A percentile compares a stretch with the other conserved stretches of the same genome.
Evolutionary conservation across 2,888 invertebrate genomes (phyloP).

Genomic region (Mechanitis mazaeus): DNA sequence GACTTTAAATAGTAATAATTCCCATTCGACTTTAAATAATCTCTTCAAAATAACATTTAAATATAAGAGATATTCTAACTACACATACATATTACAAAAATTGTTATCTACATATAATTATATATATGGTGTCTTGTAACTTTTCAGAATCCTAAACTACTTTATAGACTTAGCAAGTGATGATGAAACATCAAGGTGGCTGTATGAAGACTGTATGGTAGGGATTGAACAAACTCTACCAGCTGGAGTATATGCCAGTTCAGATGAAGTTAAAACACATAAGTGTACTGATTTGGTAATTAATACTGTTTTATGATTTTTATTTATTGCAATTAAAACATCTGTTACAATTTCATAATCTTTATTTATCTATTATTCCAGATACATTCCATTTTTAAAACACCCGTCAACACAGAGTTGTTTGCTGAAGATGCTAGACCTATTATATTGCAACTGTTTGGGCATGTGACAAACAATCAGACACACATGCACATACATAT

Average conservation of each 20-base stretch:
- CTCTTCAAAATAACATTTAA: too few relatives aligned
- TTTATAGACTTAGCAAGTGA: constrained; percentile 42
- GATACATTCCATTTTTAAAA: constrained; percentile 36
- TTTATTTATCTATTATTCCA: constrained; percentile 15
- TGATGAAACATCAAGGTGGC: constrained; percentile 29
- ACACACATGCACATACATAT: constrained; percentile 51
- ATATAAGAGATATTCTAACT: too few relatives aligned
- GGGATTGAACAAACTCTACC: constrained; percentile 56
- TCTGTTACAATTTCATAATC: not conserved
- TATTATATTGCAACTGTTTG: constrained; percentile 45
- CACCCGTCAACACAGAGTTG: constrained; percentile 52
- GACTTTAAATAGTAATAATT: too few relatives aligned
- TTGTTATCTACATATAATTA: too few relatives aligned
- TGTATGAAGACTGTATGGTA: constrained; percentile 46
- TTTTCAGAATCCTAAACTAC: constrained; percentile 56
- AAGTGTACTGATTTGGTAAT: constrained; percentile 40
- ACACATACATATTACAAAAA: too few relatives aligned
- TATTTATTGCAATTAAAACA: too few relatives aligned
- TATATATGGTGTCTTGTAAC: too few relatives aligned
- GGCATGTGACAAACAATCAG: constrained; percentile 35
- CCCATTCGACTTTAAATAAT: too few relatives aligned
- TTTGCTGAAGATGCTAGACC: constrained; percentile 46
- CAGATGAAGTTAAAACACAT: constrained; percentile 56
- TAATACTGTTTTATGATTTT: not conserved
- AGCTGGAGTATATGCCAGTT: constrained; percentile 52